phyloP scores from a whole-genome alignment of 2,888 invertebrate genomes.

The Pocota personata region DNA sequence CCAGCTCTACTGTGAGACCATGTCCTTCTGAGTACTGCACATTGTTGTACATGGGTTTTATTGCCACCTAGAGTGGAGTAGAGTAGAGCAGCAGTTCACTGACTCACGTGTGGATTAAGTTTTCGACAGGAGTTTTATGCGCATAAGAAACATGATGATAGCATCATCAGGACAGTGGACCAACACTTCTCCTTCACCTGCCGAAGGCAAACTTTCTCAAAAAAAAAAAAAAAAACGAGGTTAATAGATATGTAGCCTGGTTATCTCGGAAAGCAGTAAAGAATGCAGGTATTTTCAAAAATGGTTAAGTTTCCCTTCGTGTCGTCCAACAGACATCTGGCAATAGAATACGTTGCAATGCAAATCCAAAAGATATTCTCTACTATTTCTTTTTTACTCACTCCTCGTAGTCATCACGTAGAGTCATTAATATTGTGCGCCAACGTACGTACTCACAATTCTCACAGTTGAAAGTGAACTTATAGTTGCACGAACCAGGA shows the following conservation, averaged over 20 bases:
- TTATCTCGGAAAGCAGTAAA: constrained; percentile 44
- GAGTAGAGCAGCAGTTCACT: constrained; percentile 59
- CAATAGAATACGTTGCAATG: constrained; percentile 53
- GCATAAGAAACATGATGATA: constrained; percentile 65
- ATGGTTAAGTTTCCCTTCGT: constrained; percentile 4
- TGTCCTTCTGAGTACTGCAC: constrained; percentile 50
- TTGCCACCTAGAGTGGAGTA: constrained; percentile 46
- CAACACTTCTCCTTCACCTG: background rate
- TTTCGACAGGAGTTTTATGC: constrained; percentile 71
- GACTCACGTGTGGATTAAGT: constrained; percentile 74
- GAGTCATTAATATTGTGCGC: constrained; percentile 71
- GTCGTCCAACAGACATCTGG: constrained; percentile 46
- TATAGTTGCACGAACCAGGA: constrained; percentile 3
- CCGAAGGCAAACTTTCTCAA: constrained; percentile 2
- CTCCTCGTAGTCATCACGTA: constrained; percentile 63
- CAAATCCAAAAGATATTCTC: constrained; percentile 53
- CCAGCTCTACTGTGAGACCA: constrained; percentile 2
- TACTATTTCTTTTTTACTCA: constrained; percentile 2
- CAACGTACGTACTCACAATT: constrained; percentile 32
- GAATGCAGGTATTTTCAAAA: constrained; percentile 62
- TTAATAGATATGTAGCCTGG: constrained; percentile 46
- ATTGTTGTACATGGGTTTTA: constrained; percentile 72
- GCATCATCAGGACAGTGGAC: constrained; percentile 54
- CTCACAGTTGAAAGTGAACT: constrained; percentile 51
- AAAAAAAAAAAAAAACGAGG: constrained; percentile 10